Percentiles rank a stretch among this genome's conserved stretches.
Evolutionary conservation across 2,113 vertebrate species (phyloP).

Genomic region (Erythrocercus mccallii): DNA sequence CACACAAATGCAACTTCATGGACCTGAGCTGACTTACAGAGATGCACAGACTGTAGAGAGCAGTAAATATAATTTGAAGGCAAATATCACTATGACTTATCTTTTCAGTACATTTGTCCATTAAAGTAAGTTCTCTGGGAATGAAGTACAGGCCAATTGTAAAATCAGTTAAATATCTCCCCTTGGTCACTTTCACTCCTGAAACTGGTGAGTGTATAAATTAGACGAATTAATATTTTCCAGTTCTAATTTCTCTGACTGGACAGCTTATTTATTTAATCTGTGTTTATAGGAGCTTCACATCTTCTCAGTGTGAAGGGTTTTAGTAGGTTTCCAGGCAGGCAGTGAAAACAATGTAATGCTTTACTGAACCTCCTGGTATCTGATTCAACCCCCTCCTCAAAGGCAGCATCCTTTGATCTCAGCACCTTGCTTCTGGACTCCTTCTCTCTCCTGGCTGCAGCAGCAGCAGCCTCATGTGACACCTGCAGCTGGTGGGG

Average conservation of each 20-base stretch:
- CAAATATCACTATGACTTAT: background rate
- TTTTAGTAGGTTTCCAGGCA: background rate
- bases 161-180: background rate
- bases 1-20: fast-evolving
- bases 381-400: background rate
- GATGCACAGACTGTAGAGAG: background rate
- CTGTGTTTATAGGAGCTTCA: background rate
- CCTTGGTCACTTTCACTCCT: background rate
- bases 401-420: background rate
- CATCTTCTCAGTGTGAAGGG: background rate
- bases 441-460: background rate
- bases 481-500: background rate
- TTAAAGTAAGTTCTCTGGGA: background rate
- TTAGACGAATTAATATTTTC: background rate
- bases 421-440: background rate
- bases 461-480: background rate
- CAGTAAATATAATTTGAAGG: background rate
- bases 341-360: background rate
- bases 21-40: background rate
- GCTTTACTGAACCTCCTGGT: background rate
- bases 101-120: background rate
- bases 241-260: background rate
- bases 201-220: background rate
- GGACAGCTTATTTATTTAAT: background rate
- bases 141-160: background rate